Percentiles rank a stretch among this genome's conserved stretches.
These are phyloP conservation scores for Rhynchonycteris naso DNA, from an alignment of 2,797 vertebrate species.

Conservation along the genomic window DNA sequence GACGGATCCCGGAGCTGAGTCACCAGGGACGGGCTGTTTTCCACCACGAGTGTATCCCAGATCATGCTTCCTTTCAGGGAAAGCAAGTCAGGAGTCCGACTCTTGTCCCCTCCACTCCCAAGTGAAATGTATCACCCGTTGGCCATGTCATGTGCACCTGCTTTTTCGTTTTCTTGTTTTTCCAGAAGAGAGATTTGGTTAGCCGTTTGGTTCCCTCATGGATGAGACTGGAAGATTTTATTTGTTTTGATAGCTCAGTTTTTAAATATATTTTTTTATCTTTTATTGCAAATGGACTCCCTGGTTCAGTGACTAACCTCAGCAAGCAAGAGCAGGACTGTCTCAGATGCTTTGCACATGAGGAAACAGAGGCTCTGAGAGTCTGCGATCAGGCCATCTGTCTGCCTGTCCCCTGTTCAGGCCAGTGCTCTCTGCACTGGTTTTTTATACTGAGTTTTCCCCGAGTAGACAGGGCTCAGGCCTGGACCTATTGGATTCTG, in stretches of 20 bases:
- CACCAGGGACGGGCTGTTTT: background rate
- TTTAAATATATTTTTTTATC: background rate
- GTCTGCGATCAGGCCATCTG: fast-evolving
- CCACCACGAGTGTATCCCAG: background rate
- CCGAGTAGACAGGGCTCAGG: background rate
- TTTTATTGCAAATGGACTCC: background rate
- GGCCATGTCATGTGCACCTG: constrained; percentile 54
- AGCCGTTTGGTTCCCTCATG: constrained; percentile 52
- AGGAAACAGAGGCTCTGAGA: fast-evolving
- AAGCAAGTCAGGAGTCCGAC: background rate
- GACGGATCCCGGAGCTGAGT: background rate
- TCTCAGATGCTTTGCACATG: background rate
- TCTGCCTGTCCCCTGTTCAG: background rate
- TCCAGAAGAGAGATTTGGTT: constrained; percentile 67
- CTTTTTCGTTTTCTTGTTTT: constrained; percentile 73
- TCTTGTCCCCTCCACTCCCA: background rate
- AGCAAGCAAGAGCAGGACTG: background rate
- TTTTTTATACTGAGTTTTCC: background rate
- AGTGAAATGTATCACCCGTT: constrained; percentile 63
- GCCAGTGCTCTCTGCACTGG: background rate
- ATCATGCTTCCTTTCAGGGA: background rate
- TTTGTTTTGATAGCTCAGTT: constrained; percentile 62
- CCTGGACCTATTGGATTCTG: constrained; percentile 42
- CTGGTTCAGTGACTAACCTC: background rate
- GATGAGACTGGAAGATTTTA: constrained; percentile 61